A percentile compares a stretch with the other conserved stretches of the same genome.
Evolutionary conservation across 2,797 vertebrate genomes (phyloP).

Genomic region (Chelidonichthys spinosus): DNA sequence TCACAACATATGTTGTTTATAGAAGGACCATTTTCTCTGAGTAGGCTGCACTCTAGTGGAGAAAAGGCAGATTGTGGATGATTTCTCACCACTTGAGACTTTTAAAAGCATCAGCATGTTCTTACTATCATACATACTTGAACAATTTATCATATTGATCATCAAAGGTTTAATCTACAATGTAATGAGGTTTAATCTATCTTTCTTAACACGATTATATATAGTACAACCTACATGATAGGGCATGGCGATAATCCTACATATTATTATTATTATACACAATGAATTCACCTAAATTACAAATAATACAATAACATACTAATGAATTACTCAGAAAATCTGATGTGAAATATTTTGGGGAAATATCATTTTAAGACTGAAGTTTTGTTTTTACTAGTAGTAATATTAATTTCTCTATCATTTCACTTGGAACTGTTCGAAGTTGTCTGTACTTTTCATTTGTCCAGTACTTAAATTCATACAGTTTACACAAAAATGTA

Average conservation of each 20-base stretch:
- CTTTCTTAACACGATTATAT: neutral
- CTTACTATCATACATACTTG: neutral
- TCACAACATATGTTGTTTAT: neutral
- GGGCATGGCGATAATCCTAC: neutral
- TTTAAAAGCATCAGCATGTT: neutral
- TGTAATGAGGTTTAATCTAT: neutral
- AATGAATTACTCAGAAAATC: neutral
- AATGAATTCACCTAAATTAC: neutral
- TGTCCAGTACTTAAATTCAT: neutral
- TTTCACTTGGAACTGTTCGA: neutral
- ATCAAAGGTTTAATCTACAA: neutral
- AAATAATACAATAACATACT: neutral
- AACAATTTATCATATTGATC: neutral
- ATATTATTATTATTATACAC: neutral
- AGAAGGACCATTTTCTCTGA: constrained; percentile 38
- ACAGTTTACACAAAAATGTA: neutral
- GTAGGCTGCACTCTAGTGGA: constrained; percentile 78
- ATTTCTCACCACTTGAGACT: neutral
- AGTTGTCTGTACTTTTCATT: neutral
- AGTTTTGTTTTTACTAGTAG: neutral
- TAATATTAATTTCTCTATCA: neutral
- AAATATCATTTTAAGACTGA: neutral
- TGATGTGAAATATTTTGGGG: neutral
- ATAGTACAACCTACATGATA: neutral
- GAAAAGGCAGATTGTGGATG: neutral